Evolutionary conservation across 2,113 vertebrate genomes (phyloP).

Genomic region (Copsychus sechellarum): DNA sequence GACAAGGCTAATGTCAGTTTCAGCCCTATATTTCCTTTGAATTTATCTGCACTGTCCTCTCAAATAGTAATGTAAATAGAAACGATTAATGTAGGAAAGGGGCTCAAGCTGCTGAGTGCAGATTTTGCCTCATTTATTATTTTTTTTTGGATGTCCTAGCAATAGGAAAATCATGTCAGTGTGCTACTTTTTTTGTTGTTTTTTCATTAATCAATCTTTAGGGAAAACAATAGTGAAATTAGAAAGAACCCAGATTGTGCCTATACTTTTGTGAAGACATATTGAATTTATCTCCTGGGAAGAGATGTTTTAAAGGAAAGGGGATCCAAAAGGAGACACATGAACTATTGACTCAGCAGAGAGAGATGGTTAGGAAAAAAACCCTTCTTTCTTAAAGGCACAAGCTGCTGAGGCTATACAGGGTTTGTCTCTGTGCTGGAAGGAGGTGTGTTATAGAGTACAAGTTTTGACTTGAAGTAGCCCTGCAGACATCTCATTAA

Average conservation of each 20-base stretch:
- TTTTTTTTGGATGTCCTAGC: neutral
- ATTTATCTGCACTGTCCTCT: neutral
- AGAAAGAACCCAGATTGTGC: neutral
- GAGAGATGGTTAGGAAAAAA: neutral
- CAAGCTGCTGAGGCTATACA: fast-evolving
- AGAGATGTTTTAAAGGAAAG: neutral
- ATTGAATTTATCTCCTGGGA: neutral
- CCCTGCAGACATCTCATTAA: neutral
- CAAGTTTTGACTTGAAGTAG: neutral
- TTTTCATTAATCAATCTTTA: neutral
- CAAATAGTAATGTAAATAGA: neutral
- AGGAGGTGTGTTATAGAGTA: neutral
- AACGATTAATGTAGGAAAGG: neutral
- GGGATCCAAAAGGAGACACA: neutral
- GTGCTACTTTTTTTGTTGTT: neutral
- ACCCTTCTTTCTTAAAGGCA: neutral
- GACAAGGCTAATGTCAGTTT: neutral
- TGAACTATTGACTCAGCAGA: neutral
- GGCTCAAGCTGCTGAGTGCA: neutral
- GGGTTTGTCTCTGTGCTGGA: neutral
- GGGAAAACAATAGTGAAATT: neutral
- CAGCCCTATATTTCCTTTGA: neutral
- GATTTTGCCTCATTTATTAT: neutral
- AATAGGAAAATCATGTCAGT: neutral
- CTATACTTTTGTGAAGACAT: neutral